phyloP scores from a whole-genome alignment of 2,797 vertebrate species.

The Stomatorhinus walkeri region DNA sequence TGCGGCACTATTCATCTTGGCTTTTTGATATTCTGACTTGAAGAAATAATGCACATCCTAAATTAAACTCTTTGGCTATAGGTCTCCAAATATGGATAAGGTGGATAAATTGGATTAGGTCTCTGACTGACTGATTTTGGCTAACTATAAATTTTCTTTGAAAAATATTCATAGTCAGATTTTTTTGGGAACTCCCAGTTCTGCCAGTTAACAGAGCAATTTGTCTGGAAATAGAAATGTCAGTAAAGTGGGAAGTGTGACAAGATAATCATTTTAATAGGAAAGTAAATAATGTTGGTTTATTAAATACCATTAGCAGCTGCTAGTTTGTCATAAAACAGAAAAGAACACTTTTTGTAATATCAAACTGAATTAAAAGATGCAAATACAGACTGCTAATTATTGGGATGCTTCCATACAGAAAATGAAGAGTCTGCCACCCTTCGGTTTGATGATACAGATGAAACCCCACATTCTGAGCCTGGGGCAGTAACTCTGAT shows the following conservation, averaged over 20 bases:
- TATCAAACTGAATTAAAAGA: neutral
- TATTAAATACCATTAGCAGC: neutral
- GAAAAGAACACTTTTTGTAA: neutral
- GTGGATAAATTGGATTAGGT: slow-evolving; percentile 5
- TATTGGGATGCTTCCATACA: neutral
- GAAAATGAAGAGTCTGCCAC: neutral
- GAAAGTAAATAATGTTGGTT: neutral
- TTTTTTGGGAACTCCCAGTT: neutral
- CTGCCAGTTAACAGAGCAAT: slow-evolving; percentile 2
- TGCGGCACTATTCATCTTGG: neutral
- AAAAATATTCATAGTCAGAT: slow-evolving; percentile 5
- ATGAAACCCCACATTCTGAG: neutral
- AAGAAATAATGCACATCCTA: neutral
- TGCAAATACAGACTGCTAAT: neutral
- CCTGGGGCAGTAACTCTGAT: neutral
- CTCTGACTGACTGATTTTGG: slow-evolving; percentile 8
- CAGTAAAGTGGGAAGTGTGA: neutral
- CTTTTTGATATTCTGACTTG: neutral
- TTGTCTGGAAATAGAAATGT: neutral
- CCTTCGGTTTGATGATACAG: neutral
- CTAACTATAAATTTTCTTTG: slow-evolving; percentile 4
- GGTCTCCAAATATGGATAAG: slow-evolving; percentile 1
- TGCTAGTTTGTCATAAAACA: neutral
- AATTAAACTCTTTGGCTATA: neutral
- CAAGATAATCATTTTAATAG: neutral